These are phyloP conservation scores for Thalpophila matura DNA, from an alignment of 2,888 invertebrate genomes.

Conservation along the genomic window DNA sequence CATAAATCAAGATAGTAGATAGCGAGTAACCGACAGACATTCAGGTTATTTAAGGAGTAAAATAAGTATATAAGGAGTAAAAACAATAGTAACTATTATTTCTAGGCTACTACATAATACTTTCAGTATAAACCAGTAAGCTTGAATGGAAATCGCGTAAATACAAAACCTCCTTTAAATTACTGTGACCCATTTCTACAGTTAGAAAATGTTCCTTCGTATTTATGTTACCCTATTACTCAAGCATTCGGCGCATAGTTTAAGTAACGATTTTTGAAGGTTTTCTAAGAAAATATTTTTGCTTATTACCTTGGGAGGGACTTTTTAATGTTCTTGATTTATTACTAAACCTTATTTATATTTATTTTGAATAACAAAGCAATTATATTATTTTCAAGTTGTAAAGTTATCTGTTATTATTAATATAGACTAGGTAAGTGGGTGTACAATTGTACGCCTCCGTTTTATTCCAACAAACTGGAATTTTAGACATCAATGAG, in stretches of 20 bases:
- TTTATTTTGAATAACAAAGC: too few relatives aligned
- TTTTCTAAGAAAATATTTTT: constrained; percentile 23
- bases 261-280: constrained; percentile 10
- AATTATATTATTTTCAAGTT: not conserved
- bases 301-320: constrained; percentile 6
- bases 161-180: constrained; percentile 1
- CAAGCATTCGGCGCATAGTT: constrained; percentile 18
- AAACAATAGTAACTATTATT: too few relatives aligned
- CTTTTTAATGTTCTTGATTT: constrained; percentile 10
- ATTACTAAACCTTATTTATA: too few relatives aligned
- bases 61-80: too few relatives aligned
- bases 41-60: too few relatives aligned
- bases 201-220: constrained; percentile 15
- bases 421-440: too few relatives aligned
- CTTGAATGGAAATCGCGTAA: constrained; percentile 34
- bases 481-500: too few relatives aligned
- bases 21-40: too few relatives aligned
- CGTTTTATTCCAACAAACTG: too few relatives aligned
- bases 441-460: too few relatives aligned
- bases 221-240: constrained; percentile 32
- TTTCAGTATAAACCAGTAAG: not conserved
- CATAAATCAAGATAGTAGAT: too few relatives aligned
- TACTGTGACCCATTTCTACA: constrained; percentile 39
- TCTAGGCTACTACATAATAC: not conserved
- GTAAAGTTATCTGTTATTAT: too few relatives aligned